Evolutionary conservation across 2,113 vertebrate genomes (phyloP).

Genomic region (Lycaon pictus): DNA sequence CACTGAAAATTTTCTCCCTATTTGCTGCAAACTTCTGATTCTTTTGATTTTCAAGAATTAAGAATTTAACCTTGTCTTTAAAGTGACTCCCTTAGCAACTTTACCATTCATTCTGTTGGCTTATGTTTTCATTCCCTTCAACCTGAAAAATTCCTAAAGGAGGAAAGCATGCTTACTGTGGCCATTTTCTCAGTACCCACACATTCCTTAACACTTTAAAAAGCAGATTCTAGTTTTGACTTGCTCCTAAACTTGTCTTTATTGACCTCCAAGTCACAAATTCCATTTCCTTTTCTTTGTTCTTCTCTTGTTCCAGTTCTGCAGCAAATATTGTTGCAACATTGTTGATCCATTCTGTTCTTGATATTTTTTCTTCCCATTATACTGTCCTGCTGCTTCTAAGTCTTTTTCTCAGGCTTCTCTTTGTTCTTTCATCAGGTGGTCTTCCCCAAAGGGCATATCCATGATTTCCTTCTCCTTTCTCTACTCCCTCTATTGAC

Average conservation of each 20-base stretch:
- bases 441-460: background rate
- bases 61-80: background rate
- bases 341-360: background rate
- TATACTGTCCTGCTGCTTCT: background rate
- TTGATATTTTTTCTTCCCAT: background rate
- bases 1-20: background rate
- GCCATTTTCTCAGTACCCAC: background rate
- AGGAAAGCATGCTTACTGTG: background rate
- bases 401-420: background rate
- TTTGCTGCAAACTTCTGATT: background rate
- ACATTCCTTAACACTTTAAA: conserved; percentile 13
- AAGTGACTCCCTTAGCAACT: background rate
- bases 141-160: background rate
- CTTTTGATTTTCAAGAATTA: conserved; percentile 32
- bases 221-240: background rate
- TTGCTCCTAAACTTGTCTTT: conserved; percentile 1
- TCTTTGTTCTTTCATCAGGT: background rate
- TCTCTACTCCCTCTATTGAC: background rate
- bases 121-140: background rate
- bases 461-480: background rate
- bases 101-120: background rate
- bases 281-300: background rate
- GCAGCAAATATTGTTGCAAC: background rate
- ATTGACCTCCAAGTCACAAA: background rate
- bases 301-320: background rate